Base-by-base conservation (phyloP, 2,113 vertebrate species). In the Austrofundulus limnaeus region DNA sequence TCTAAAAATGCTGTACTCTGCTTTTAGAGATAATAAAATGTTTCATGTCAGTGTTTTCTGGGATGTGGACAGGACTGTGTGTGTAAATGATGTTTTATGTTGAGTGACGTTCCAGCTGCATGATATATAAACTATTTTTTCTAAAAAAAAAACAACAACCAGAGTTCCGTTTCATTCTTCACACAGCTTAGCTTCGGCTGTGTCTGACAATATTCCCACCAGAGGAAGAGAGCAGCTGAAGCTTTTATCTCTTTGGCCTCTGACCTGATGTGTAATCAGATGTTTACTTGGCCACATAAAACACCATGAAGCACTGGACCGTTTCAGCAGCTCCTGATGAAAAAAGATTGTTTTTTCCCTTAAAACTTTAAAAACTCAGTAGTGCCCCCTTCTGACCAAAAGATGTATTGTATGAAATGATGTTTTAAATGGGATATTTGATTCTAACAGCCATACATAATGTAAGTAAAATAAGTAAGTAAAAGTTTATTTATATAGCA, bases 41-140 rank as follows among this genome's bases (percentile, higher is more conserved):
- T 51, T 61, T 46, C 43, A 24, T 48, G n/a, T n/a, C 24, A 67
- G n/a, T 64, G 13, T 67, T 61, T 59, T 1, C 48, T 20, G 25
- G 9, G 50, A 59, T 17, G 39, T 46, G 28, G 60, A 72, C 47
- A 41, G 17, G 24, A 39, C 38, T 51, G 50, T 42, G 61, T 59
- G 38, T 85, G 63, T 65, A 25, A 74, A 78, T 75, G 46, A 42
- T 67, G 28, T 28, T 28, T 72, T 85, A 59, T 81, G 72, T 80
- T 65, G 57, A 65, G 68, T 67, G 67, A 51, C 52, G 73, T 86
- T 82, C 54, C 43, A 39, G 66, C 78, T 87, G 89, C 89, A 92
- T 90, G 87, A 85, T 87, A 81, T 84, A 91, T 92, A 90, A 92
- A 93, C 28, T 87, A 78, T 52, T 85, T 88, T 92, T 92, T 66